Evolutionary conservation across 2,113 vertebrate genomes (phyloP), one percentile per base, ranked within the genome.

Genomic region (Nipponia nippon): DNA sequence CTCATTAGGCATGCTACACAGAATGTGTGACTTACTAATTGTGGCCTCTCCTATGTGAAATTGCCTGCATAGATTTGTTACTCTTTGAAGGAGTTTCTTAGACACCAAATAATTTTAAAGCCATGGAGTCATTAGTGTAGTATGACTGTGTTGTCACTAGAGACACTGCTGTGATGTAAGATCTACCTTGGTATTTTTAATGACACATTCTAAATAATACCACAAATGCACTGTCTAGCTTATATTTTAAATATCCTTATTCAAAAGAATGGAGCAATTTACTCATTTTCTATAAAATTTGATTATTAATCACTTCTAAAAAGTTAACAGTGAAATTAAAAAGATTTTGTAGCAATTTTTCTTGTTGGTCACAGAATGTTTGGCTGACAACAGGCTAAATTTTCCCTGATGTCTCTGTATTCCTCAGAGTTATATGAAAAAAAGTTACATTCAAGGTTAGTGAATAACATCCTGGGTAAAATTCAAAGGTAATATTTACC

Each of bases 1-100:
- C 95, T 97, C 87, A 90, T 96, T 87, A 97, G 69, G 79, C 61
- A 62, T 21, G 88, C 55, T 76, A 76, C n/a, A 90, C 47, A 87
- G 89, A 84, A 92, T 16, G 19, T 2, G 5, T 71, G 66, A 82
- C 92, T 94, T 86, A 69, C 7, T 96, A 94, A 90, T 88, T 89
- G 49, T 29, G 58, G 38, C 49, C 67, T 96, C 67, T 94, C 40
- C 63, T 84, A 53, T 1, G 0, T 63, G 65, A 62, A 90, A 93
- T 59, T 80, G 30, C 7, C 9, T 29, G 22, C 49, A 27, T 63
- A 78, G 42, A 77, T 87, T 77, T 90, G 47, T 73, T n/a, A 67
- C 11, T 67, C 58, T 61, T 86, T 55, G 47, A 73, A 66, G 19
- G 19, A 75, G 11, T 79, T 53, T 38, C 27, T 66, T 49, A 84